A percentile compares a stretch with the other conserved stretches of the same genome.
Evolutionary conservation across 2,797 vertebrate genomes (phyloP).

Genomic region (Pangasius larnaudii): DNA sequence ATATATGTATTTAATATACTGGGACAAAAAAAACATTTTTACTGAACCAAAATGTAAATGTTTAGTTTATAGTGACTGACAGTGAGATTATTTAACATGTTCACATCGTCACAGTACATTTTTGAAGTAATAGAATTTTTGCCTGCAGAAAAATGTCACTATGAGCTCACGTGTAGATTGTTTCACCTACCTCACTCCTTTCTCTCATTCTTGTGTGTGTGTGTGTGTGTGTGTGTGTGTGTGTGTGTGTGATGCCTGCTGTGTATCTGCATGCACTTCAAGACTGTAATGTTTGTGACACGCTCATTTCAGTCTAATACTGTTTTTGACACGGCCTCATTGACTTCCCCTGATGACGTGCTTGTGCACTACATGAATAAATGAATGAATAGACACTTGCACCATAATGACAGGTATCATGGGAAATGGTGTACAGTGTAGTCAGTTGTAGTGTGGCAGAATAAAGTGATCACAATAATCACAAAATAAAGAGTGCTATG

Average conservation of each 20-base stretch:
- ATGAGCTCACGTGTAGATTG: not conserved
- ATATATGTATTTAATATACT: not conserved
- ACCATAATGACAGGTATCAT: not conserved
- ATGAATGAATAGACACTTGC: not conserved
- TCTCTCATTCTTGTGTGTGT: not conserved
- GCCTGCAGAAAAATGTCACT: not conserved
- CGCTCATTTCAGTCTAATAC: not conserved
- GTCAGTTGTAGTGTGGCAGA: not conserved
- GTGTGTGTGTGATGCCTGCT: not conserved
- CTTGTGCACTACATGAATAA: not conserved
- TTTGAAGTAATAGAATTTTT: not conserved
- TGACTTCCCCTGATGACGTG: not conserved
- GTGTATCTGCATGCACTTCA: not conserved
- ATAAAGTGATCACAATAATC: no score
- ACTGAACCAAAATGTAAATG: not conserved
- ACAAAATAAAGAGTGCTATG: no score
- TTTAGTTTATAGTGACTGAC: not conserved
- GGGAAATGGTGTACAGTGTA: not conserved
- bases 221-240: not conserved
- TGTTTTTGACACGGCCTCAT: not conserved
- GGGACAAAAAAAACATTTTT: not conserved
- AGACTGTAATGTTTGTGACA: conserved; percentile 15
- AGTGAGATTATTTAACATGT: not conserved
- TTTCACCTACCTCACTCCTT: conserved; percentile 27
- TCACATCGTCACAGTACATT: not conserved